A percentile compares a stretch with the other conserved stretches of the same genome.
These are phyloP conservation scores for Pyrgus malvae DNA, from an alignment of 2,888 invertebrate species.

Conservation along the genomic window DNA sequence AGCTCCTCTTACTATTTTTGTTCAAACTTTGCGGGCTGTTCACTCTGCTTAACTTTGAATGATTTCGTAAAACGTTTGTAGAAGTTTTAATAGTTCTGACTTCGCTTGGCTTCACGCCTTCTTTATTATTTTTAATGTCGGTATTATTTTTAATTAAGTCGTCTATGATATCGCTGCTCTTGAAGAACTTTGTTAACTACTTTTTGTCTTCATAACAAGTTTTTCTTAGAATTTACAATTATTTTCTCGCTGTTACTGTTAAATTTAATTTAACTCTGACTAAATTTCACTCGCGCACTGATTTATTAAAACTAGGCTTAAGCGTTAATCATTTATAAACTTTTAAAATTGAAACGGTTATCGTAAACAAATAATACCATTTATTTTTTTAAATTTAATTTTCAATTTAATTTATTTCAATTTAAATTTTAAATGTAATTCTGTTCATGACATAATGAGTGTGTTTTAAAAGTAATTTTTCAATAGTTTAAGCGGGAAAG, in stretches of 20 bases:
- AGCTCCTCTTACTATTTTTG: not conserved
- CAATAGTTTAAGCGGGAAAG: too few relatives aligned
- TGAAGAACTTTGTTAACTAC: not conserved
- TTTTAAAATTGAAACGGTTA: too few relatives aligned
- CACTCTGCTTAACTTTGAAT: conserved; percentile 2
- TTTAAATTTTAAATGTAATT: too few relatives aligned
- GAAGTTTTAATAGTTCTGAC: conserved; percentile 12
- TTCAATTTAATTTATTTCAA: too few relatives aligned
- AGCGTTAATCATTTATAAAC: too few relatives aligned
- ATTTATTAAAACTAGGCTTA: too few relatives aligned
- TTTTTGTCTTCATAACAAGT: not conserved
- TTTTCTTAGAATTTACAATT: not conserved
- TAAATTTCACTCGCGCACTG: too few relatives aligned
- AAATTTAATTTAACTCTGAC: not conserved
- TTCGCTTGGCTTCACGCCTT: conserved; percentile 1
- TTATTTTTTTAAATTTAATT: too few relatives aligned
- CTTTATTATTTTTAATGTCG: conserved; percentile 1
- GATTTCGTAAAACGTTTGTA: conserved; percentile 14
- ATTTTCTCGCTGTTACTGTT: not conserved
- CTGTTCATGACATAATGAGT: too few relatives aligned
- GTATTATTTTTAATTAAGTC: not conserved
- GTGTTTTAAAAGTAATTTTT: too few relatives aligned
- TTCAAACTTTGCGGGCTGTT: conserved; percentile 1
- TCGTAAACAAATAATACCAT: too few relatives aligned
- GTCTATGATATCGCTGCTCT: not conserved